phyloP scores from a whole-genome alignment of 2,113 vertebrate genomes.

The Phaethornis superciliosus region DNA sequence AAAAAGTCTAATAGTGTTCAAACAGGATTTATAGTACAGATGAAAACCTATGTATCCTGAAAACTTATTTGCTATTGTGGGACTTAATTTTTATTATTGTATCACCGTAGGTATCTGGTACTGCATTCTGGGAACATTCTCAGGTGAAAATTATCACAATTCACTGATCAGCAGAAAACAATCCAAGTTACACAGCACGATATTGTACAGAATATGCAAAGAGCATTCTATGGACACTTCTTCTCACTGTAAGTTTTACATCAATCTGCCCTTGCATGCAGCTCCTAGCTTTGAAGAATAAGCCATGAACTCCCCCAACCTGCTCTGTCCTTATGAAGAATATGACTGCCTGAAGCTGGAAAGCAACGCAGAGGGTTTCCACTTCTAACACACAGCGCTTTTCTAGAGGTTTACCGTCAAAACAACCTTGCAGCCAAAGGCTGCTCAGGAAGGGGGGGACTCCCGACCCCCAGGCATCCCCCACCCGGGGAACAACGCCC shows the following conservation, averaged over 20 bases:
- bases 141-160: not conserved
- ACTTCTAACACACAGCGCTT: not conserved
- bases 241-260: not conserved
- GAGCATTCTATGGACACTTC: not conserved
- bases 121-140: not conserved
- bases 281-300: not conserved
- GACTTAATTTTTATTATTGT: not conserved
- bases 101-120: not conserved
- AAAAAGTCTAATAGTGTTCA: not conserved
- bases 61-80: not conserved
- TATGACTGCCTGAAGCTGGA: not conserved
- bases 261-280: not conserved
- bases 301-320: not conserved
- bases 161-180: not conserved
- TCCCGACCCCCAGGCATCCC: not conserved
- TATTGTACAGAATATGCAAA: not conserved
- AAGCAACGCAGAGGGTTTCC: not conserved
- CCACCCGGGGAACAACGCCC: slow-evolving; percentile 66
- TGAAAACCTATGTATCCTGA: not conserved
- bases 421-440: not conserved
- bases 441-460: not conserved
- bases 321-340: not conserved
- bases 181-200: not conserved
- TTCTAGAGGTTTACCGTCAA: not conserved
- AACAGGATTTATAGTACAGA: not conserved